These are phyloP conservation scores for Genyomyrus donnyi DNA, from an alignment of 2,113 vertebrate genomes.

Conservation along the genomic window DNA sequence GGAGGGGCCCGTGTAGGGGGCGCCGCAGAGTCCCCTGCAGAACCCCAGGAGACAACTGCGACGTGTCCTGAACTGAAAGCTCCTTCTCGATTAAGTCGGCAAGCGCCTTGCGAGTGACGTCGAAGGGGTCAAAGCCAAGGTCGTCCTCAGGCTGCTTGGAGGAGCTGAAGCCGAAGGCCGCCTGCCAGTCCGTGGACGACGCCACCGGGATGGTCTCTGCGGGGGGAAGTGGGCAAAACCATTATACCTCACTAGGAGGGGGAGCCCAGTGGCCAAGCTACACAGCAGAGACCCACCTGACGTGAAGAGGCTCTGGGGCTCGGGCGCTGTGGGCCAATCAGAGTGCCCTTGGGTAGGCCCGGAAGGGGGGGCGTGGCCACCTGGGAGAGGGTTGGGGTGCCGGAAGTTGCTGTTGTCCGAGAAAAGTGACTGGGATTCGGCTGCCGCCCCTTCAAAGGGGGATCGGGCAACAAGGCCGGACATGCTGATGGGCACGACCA, in stretches of 20 bases:
- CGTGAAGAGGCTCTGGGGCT: slow-evolving; percentile 97
- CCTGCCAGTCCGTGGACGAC: slow-evolving; percentile 99
- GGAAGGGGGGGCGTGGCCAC: slow-evolving; percentile 87
- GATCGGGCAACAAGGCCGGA: slow-evolving; percentile 88
- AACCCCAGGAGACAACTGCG: slow-evolving; percentile 49
- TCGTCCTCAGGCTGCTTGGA: slow-evolving; percentile 97
- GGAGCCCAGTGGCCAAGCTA: too few relatives aligned
- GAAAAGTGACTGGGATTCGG: slow-evolving; percentile 97
- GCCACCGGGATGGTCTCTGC: slow-evolving; percentile 97
- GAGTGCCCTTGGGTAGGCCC: slow-evolving; percentile 80
- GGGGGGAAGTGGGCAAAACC: neutral
- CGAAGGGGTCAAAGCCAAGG: slow-evolving; percentile 97
- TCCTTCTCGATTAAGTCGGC: slow-evolving; percentile 99
- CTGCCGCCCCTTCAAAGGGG: slow-evolving; percentile 90
- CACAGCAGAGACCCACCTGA: slow-evolving; percentile 66
- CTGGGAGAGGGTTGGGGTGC: slow-evolving; percentile 94
- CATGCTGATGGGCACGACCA: slow-evolving; percentile 87
- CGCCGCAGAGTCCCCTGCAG: slow-evolving; percentile 44
- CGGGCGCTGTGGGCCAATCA: slow-evolving; percentile 96
- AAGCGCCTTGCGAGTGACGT: slow-evolving; percentile 96
- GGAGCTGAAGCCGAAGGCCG: slow-evolving; percentile 95
- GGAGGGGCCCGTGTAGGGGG: slow-evolving; percentile 49
- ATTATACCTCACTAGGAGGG: neutral
- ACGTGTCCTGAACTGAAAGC: slow-evolving; percentile 90
- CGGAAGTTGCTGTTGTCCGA: slow-evolving; percentile 95